Conservation (phyloP, 1,140 invertebrate genomes). For the Aphelinus atriplicis region DNA sequence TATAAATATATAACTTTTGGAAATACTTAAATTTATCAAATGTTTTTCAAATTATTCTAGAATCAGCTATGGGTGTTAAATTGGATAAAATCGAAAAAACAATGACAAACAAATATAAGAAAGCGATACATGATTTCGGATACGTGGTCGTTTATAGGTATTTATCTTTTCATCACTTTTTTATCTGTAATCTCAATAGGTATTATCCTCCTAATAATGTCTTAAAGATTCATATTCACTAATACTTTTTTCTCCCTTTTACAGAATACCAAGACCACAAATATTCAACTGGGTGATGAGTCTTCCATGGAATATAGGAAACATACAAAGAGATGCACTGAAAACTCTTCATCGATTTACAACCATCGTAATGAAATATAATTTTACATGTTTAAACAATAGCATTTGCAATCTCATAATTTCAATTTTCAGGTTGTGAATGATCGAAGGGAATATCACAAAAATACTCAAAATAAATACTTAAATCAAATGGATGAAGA, state of each 20-base stretch:
- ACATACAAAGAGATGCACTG: neutral
- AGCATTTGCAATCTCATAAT: neutral
- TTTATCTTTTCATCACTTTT: neutral
- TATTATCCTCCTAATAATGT: no score
- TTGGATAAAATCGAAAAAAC: conserved; percentile 71
- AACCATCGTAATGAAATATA: conserved; percentile 44
- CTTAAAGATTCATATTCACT: no score
- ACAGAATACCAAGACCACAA: conserved; percentile 69
- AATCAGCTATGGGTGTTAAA: conserved; percentile 83
- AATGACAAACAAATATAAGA: neutral
- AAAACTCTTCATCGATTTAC: neutral
- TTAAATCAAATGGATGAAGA: conserved; percentile 29
- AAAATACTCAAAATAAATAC: conserved; percentile 35
- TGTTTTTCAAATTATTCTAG: conserved; percentile 58
- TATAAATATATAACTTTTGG: neutral
- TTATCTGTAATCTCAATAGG: no score
- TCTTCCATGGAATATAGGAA: neutral
- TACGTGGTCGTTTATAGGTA: neutral
- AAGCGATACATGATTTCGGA: neutral
- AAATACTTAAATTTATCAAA: no score
- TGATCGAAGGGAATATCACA: conserved; percentile 51
- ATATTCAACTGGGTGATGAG: conserved; percentile 41
- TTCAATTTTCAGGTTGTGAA: conserved; percentile 46
- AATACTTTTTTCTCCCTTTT: neutral
- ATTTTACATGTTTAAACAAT: neutral